These are phyloP conservation scores for Gisinianus flammeolus DNA, from an alignment of 2,888 invertebrate genomes.

Conservation along the genomic window DNA sequence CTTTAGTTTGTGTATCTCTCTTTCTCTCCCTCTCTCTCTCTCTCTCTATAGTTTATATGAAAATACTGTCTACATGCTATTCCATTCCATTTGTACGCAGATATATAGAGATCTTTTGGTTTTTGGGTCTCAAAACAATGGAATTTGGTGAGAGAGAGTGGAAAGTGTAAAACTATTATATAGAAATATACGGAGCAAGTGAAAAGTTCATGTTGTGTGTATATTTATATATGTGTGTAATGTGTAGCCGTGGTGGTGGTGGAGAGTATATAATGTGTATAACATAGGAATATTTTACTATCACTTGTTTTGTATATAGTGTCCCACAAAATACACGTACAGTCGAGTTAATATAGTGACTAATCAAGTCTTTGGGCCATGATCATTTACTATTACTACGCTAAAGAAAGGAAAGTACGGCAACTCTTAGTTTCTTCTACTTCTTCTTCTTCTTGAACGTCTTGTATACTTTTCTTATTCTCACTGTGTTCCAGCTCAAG, in stretches of 20 bases:
- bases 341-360: not conserved
- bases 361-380: not conserved
- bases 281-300: not conserved
- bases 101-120: no score
- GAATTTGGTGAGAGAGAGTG: not conserved
- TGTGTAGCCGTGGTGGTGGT: no score
- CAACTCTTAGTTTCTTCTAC: not conserved
- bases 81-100: no score
- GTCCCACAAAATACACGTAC: not conserved
- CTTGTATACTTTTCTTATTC: not conserved
- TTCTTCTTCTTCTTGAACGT: not conserved
- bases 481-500: not conserved
- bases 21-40: no score
- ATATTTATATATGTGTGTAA: no score
- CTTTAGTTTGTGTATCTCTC: no score
- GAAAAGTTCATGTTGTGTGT: not conserved
- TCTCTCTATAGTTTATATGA: no score
- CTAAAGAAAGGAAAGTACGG: not conserved
- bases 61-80: no score
- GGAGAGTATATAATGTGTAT: not conserved
- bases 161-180: no score
- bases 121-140: not conserved
- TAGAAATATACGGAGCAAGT: no score
- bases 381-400: not conserved
- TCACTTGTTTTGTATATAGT: not conserved